These are phyloP conservation scores for Tiaroga cobitis DNA, from an alignment of 2,797 vertebrate genomes.

Conservation along the genomic window DNA sequence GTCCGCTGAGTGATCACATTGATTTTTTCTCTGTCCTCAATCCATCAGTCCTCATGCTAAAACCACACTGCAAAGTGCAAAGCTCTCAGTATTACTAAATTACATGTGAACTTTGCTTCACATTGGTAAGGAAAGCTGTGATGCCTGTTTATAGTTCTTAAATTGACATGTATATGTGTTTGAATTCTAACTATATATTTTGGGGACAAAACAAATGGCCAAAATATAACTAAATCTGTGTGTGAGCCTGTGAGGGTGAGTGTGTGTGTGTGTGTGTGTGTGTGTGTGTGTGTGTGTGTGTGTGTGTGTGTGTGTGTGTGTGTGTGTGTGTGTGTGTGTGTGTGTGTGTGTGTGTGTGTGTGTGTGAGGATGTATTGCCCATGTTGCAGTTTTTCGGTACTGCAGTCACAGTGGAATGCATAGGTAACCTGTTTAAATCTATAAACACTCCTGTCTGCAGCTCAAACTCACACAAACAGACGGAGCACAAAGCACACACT, in stretches of 20 bases:
- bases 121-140: background rate
- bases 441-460: background rate
- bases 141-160: background rate
- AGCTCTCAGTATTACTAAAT: background rate
- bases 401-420: constrained; percentile 20
- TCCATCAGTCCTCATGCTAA: constrained; percentile 18
- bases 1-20: constrained; percentile 26
- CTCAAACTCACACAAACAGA: constrained; percentile 14
- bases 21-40: constrained; percentile 40
- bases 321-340: background rate
- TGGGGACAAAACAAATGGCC: background rate
- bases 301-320: background rate
- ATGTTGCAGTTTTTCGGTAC: constrained; percentile 22
- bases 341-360: background rate
- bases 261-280: background rate
- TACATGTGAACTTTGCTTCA: background rate
- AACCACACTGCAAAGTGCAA: background rate
- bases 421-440: constrained; percentile 27
- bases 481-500: background rate
- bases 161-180: background rate
- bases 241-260: background rate
- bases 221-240: background rate
- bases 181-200: background rate
- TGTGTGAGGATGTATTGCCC: constrained; percentile 5
- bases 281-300: background rate